A percentile compares a stretch with the other conserved stretches of the same genome.
Evolutionary conservation across 1,140 invertebrate genomes (phyloP).

Genomic region (Tetramorium parvispinum): DNA sequence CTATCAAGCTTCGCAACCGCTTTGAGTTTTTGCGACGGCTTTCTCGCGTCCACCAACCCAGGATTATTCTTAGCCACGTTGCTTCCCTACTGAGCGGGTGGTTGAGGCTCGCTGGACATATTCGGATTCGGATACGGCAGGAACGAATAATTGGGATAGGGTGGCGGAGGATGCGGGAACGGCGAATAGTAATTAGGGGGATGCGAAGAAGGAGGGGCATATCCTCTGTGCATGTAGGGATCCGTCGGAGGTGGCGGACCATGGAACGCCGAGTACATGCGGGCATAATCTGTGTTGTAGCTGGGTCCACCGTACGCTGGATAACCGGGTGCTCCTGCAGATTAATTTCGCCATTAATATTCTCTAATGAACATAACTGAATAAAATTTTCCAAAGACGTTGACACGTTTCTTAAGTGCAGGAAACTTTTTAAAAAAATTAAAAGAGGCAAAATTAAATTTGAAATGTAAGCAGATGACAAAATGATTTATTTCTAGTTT

Average conservation of each 20-base stretch:
- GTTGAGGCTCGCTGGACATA: conserved; percentile 83
- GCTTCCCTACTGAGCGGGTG: conserved; percentile 80
- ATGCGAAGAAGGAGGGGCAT: conserved; percentile 81
- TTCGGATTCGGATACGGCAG: conserved; percentile 83
- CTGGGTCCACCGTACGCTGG: conserved; percentile 80
- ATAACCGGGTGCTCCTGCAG: conserved; percentile 81
- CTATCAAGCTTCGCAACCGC: conserved; percentile 77
- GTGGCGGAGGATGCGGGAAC: conserved; percentile 84
- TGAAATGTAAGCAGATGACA: neutral
- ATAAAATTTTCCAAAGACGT: neutral
- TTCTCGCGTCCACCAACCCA: conserved; percentile 37
- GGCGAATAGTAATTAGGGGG: conserved; percentile 84
- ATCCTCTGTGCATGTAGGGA: conserved; percentile 83
- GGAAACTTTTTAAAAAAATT: neutral
- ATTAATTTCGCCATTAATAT: conserved; percentile 57
- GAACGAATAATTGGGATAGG: conserved; percentile 85
- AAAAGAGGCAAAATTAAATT: neutral
- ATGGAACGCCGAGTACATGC: conserved; percentile 85
- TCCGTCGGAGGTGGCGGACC: conserved; percentile 83
- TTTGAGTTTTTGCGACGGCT: conserved; percentile 66
- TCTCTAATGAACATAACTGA: neutral
- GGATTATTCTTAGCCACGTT: conserved; percentile 53
- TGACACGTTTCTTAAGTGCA: conserved; percentile 19
- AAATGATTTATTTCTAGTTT: neutral
- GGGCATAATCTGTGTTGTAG: conserved; percentile 84